phyloP scores from a whole-genome alignment of 1,140 invertebrate species.

The Sarcophaga bullata region DNA sequence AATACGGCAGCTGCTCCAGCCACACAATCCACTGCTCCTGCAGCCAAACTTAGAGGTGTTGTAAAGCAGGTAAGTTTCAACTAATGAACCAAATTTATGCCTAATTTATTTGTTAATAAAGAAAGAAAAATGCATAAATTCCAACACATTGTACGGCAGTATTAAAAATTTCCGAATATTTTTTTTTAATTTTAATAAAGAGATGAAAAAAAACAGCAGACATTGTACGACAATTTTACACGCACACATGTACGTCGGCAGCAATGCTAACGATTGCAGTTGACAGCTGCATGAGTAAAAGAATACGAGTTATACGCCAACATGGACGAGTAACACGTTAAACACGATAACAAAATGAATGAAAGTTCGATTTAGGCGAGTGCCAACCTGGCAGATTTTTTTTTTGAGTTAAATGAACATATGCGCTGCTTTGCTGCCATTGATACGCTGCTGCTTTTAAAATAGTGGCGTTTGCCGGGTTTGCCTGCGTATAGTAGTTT shows the following conservation, averaged over 20 bases:
- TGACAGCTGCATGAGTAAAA: constrained; percentile 51
- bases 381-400: constrained; percentile 64
- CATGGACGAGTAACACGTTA: constrained; percentile 58
- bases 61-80: constrained; percentile 61
- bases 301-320: constrained; percentile 53
- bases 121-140: constrained; percentile 28
- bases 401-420: constrained; percentile 4
- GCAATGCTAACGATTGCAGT: constrained; percentile 36
- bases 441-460: neutral
- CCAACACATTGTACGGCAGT: constrained; percentile 17
- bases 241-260: constrained; percentile 39
- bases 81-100: neutral
- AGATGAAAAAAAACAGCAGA: constrained; percentile 26
- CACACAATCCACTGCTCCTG: constrained; percentile 48
- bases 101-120: neutral
- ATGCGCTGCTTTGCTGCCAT: constrained; percentile 5
- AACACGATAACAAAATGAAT: constrained; percentile 50
- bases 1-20: constrained; percentile 62
- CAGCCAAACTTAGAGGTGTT: constrained; percentile 58
- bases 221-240: constrained; percentile 28
- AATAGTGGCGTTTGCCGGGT: constrained; percentile 42
- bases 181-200: neutral
- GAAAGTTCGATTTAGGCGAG: constrained; percentile 49
- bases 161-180: constrained; percentile 7
- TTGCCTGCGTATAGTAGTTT: constrained; percentile 40